These are phyloP conservation scores for Gastrophryne carolinensis DNA, from an alignment of 2,797 vertebrate species.

Conservation along the genomic window DNA sequence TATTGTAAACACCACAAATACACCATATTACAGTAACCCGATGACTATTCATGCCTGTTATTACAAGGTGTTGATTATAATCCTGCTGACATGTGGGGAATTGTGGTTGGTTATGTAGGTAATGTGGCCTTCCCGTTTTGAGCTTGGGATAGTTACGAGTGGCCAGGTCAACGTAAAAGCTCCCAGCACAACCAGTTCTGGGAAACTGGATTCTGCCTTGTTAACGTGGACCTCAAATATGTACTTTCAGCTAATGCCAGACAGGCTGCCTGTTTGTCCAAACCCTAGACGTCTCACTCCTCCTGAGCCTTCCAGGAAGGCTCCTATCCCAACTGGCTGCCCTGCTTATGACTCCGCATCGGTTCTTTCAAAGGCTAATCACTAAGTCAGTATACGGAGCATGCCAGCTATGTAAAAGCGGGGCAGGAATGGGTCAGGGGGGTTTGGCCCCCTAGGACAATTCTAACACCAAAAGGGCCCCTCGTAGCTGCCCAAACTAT, in stretches of 20 bases:
- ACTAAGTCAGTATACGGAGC: neutral
- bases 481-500: neutral
- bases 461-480: neutral
- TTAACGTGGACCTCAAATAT: constrained; percentile 11
- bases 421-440: no score
- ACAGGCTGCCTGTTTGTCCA: constrained; percentile 17
- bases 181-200: neutral
- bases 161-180: neutral
- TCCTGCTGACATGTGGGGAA: neutral
- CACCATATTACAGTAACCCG: neutral
- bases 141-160: neutral
- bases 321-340: constrained; percentile 30
- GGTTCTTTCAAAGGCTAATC: neutral
- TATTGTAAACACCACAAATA: neutral
- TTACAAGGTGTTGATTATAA: neutral
- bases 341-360: constrained; percentile 11
- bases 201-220: neutral
- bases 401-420: no score
- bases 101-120: neutral
- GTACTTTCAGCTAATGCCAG: constrained; percentile 21
- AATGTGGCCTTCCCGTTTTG: neutral
- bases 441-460: no score
- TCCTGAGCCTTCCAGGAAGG: neutral
- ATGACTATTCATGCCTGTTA: neutral
- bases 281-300: constrained; percentile 35